Evolutionary conservation across 2,113 vertebrate genomes (phyloP), one percentile per base, ranked within the genome.

Genomic region (Phodopus roborovskii): DNA sequence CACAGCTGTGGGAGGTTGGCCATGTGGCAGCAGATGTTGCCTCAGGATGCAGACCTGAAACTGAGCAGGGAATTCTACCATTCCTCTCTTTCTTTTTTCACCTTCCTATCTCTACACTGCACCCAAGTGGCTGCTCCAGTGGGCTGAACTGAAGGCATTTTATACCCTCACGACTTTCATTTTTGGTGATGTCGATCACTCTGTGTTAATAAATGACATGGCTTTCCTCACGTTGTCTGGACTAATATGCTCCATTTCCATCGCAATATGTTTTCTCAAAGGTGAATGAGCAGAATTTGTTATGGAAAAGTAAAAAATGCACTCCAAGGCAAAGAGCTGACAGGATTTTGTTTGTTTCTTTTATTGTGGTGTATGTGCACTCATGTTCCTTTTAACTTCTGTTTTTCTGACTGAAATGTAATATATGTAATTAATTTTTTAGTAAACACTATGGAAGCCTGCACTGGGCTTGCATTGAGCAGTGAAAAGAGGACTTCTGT

Each of bases 211-310:
- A 75, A 84, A 79, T 74, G 26, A 53, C 8, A 33, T 86, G 81
- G 5, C n/a, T 90, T 90, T 92, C 8, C 60, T 64, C 0, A 45
- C 77, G 77, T 26, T 68, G 36, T 42, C 62, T 75, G 42, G 36
- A 60, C 75, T 62, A 42, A 85, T 74, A 42, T 50, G 73, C 82
- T 92, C 88, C 10, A 7, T 64, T 90, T 89, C 74, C 79, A 39
- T 9, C 82, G 36, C 16, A 82, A 12, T 92, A 60, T 92, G 50
- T 36, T 90, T 68, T 56, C 62, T 90, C 74, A 90, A 64, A 83
- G 68, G 33, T 73, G 24, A 87, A 36, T 50, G 58, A 88, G 60
- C 87, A 94, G 60, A 83, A 83, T 56, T 48, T 39, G n/a, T 94
- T 64, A 50, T 3, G 16, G n/a, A 70, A 60, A 92, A 92, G 33